Percentiles rank a stretch among this genome's conserved stretches.
These are phyloP conservation scores for Sciurus niger DNA, from an alignment of 2,113 vertebrate species.

Conservation along the genomic window DNA sequence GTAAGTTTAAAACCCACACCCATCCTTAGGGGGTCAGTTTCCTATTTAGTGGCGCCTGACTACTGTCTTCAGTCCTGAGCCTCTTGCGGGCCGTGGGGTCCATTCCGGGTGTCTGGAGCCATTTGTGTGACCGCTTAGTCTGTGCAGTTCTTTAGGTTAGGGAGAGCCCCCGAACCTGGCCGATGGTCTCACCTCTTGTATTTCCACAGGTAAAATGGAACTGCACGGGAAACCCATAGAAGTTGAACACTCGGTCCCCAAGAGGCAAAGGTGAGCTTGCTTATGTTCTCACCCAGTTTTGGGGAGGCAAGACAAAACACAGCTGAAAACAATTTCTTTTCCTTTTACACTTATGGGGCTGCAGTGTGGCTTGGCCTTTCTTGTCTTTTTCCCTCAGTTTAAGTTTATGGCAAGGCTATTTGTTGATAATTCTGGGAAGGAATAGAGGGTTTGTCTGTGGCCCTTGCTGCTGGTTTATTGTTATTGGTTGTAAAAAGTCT, in stretches of 20 bases:
- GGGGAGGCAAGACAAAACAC: background rate
- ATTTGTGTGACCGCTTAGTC: background rate
- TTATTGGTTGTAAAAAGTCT: background rate
- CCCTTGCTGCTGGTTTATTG: background rate
- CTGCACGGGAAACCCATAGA: slow-evolving; percentile 98
- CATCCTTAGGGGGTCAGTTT: background rate
- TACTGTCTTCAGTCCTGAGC: background rate
- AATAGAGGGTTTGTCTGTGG: background rate
- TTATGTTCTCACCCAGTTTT: background rate
- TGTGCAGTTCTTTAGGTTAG: background rate
- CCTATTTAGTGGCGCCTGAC: background rate
- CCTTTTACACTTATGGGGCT: background rate
- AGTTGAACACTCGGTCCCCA: slow-evolving; percentile 98
- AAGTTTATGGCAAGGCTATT: slow-evolving; percentile 47
- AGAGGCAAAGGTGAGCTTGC: slow-evolving; percentile 96
- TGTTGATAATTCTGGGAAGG: background rate
- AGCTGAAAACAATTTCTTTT: slow-evolving; percentile 38
- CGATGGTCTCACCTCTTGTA: slow-evolving; percentile 65
- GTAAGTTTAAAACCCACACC: background rate
- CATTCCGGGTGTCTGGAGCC: background rate
- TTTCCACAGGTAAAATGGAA: slow-evolving; percentile 96
- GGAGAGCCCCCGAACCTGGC: background rate
- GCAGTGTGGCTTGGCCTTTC: background rate
- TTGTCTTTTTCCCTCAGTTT: background rate
- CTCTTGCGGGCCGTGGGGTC: background rate